These are phyloP conservation scores for Cryptoblepharus egeriae DNA, from an alignment of 2,797 vertebrate genomes.

Conservation along the genomic window DNA sequence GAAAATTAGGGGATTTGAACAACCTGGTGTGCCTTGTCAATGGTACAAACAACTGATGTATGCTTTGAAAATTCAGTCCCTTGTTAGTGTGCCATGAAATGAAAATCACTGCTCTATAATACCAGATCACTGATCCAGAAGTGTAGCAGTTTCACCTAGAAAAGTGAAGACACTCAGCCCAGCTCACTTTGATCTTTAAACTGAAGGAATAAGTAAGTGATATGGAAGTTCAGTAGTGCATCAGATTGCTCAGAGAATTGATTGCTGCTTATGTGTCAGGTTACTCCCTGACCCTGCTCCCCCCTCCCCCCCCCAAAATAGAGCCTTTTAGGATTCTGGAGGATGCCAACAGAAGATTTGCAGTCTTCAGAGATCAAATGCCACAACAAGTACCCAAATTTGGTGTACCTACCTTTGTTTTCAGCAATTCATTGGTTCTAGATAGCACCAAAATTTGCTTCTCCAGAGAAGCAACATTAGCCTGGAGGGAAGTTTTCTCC, in stretches of 20 bases:
- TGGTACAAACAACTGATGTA: too few species aligned
- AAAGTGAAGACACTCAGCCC: not conserved
- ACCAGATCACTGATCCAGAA: not conserved
- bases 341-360: too few species aligned
- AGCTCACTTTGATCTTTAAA: not conserved
- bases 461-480: conserved; percentile 86
- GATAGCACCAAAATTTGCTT: conserved; percentile 87
- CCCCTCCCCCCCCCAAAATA: not conserved
- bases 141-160: not conserved
- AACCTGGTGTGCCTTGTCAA: too few species aligned
- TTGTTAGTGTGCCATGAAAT: too few species aligned
- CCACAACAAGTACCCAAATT: fast-evolving
- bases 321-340: not conserved
- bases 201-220: too few species aligned
- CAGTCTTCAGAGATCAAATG: not conserved
- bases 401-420: conserved; percentile 86
- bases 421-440: conserved; percentile 90
- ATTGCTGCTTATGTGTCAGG: not conserved
- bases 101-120: not conserved
- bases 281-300: not conserved
- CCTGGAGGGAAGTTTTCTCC: conserved; percentile 87
- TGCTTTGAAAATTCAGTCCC: too few species aligned
- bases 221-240: too few species aligned
- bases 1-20: too few species aligned
- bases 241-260: not conserved